These are phyloP conservation scores for Sphecodes monilicornis DNA, from an alignment of 2,888 invertebrate genomes.

Conservation along the genomic window DNA sequence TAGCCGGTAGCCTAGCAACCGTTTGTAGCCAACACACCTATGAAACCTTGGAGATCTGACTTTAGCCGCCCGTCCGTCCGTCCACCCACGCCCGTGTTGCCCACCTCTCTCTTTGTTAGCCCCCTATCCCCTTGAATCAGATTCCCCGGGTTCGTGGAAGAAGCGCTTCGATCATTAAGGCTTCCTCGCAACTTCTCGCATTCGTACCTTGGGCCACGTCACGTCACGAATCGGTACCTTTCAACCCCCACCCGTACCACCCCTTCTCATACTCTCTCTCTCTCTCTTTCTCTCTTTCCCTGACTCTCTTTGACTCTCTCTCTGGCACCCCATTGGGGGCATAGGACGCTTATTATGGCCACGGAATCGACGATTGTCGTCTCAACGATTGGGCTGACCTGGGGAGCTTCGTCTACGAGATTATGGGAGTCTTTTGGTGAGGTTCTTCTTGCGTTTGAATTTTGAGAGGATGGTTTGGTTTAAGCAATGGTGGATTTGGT, in stretches of 20 bases:
- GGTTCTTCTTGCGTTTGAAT: background rate
- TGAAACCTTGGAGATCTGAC: constrained; percentile 84
- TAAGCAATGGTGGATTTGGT: background rate
- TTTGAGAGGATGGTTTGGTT: background rate
- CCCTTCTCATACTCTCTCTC: background rate
- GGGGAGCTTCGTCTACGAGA: background rate
- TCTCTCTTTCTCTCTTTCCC: background rate
- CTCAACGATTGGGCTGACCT: background rate
- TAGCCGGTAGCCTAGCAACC: constrained; percentile 82
- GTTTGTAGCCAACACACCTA: constrained; percentile 83
- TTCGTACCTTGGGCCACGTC: constrained; percentile 60
- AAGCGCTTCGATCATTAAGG: constrained; percentile 76
- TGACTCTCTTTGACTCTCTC: background rate
- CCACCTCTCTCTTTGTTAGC: constrained; percentile 50
- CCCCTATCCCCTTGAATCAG: constrained; percentile 64
- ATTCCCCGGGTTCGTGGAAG: constrained; percentile 75
- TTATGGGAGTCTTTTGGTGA: background rate
- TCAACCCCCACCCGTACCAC: background rate
- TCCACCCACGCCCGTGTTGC: constrained; percentile 42
- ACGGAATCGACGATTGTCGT: constrained; percentile 26
- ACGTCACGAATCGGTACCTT: constrained; percentile 30
- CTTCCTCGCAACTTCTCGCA: constrained; percentile 71
- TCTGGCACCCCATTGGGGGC: background rate
- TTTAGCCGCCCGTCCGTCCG: constrained; percentile 71
- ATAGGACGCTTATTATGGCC: constrained; percentile 32